Base-by-base conservation (phyloP, 2,113 vertebrate species). In the Cyanistes caeruleus region DNA sequence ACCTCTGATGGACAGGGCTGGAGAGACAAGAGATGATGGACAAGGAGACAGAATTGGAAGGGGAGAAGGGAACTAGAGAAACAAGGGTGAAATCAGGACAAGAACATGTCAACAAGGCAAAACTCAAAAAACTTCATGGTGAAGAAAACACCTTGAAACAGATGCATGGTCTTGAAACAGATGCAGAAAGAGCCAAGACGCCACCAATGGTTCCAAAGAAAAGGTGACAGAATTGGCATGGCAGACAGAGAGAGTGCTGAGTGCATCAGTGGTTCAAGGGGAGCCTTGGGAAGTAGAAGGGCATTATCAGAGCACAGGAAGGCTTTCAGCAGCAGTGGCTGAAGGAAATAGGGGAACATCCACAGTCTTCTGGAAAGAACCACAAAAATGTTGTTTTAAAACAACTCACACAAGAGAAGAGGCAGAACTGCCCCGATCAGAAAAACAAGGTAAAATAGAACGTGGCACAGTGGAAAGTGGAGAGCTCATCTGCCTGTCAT, bases 271-370 rank as follows among this genome's bases (percentile, higher is more conserved):
- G 43, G 22, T 5, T 58, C 6, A 8, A 72, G 31, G 22, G 41
- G 17, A 76, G 62, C 20, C 0, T 7, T 28, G n/a, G 74, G 58
- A 82, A 69, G 55, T 53, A 69, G 53, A 51, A 64, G 43, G 35
- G 31, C 7, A 3, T 60, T 62, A 44, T 21, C 3, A 5, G 60
- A 72, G 39, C 3, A 2, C 0, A 6, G 58, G 23, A 73, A 46
- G 25, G 51, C 13, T 72, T 64, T 64, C 46, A 84, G 74, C 55
- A 86, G 10, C 15, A 31, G 43, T 0, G 0, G 33, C 25, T 41
- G 35, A 23, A 82, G 53, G 21, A n/a, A 69, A 88, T 0, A 0
- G 31, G 24, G 15, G 19, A 85, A 65, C 1, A 4, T 7, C n/a
- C 52, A 33, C 2, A 25, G 10, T 22, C 10, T 64, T 53, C 64